phyloP scores from a whole-genome alignment of 2,888 invertebrate genomes.

The Macaria notata region DNA sequence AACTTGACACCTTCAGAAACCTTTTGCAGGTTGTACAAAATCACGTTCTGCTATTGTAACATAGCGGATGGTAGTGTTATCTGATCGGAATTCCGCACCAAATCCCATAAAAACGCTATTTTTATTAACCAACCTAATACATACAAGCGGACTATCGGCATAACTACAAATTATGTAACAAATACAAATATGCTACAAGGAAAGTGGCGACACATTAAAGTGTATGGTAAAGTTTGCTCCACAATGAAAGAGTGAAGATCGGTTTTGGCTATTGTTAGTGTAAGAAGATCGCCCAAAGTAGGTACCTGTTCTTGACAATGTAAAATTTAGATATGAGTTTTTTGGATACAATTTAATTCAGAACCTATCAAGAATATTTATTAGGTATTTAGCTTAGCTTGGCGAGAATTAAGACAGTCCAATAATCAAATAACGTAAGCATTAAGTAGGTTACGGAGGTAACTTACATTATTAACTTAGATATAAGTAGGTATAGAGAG shows the following conservation, averaged over 20 bases:
- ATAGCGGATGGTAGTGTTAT: constrained; percentile 69
- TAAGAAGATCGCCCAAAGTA: constrained; percentile 70
- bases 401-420: too few relatives aligned
- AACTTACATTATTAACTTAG: too few relatives aligned
- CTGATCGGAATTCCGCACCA: constrained; percentile 77
- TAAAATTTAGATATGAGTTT: constrained; percentile 27
- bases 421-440: too few relatives aligned
- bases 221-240: constrained; percentile 9
- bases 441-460: too few relatives aligned
- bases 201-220: constrained; percentile 27
- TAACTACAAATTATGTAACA: too few relatives aligned
- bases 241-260: constrained; percentile 64
- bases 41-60: constrained; percentile 59
- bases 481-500: too few relatives aligned
- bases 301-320: constrained; percentile 72
- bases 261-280: constrained; percentile 56
- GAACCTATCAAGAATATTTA: too few relatives aligned
- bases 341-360: too few relatives aligned
- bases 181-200: neutral
- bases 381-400: too few relatives aligned
- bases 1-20: constrained; percentile 58
- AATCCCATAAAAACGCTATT: constrained; percentile 33
- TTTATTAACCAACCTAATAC: constrained; percentile 8
- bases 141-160: neutral
- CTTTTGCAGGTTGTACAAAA: constrained; percentile 48